Evolutionary conservation across 2,888 invertebrate genomes (phyloP).

Genomic region (Trichogramma dendrolimi): DNA sequence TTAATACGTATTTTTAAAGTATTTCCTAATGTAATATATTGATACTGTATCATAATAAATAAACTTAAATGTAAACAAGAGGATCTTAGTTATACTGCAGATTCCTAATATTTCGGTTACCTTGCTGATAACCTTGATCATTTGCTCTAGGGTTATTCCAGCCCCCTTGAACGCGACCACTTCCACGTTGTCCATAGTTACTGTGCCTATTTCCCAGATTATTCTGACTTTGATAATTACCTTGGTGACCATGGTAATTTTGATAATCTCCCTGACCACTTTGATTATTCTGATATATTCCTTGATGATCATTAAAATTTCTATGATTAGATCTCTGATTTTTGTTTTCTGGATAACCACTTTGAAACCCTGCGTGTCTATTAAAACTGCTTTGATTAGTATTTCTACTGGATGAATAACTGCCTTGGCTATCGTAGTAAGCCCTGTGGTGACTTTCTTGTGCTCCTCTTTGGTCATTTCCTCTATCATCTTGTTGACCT

Average conservation of each 20-base stretch:
- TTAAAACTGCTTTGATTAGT: conserved; percentile 3
- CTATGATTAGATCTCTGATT: conserved; percentile 3
- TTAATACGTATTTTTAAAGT: conserved; percentile 12
- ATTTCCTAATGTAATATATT: conserved; percentile 20
- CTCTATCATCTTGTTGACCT: conserved; percentile 15
- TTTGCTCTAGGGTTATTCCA: conserved; percentile 36
- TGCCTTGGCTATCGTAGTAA: conserved; percentile 8
- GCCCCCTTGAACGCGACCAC: conserved; percentile 46
- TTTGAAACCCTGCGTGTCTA: conserved; percentile 6
- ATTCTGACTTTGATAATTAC: neutral
- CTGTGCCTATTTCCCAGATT: conserved; percentile 15
- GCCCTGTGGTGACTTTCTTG: conserved; percentile 8
- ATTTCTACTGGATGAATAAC: neutral
- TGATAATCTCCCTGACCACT: neutral
- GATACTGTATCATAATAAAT: neutral
- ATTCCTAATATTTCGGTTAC: conserved; percentile 2
- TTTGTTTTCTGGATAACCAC: neutral
- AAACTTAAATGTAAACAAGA: neutral
- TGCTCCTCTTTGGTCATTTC: neutral
- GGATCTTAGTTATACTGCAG: neutral
- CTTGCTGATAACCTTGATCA: neutral
- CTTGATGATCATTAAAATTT: neutral
- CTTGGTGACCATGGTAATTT: neutral
- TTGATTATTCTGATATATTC: neutral
- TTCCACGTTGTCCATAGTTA: conserved; percentile 32